Conservation (phyloP, 1,140 invertebrate genomes). For the Trinorchestia longiramus region DNA sequence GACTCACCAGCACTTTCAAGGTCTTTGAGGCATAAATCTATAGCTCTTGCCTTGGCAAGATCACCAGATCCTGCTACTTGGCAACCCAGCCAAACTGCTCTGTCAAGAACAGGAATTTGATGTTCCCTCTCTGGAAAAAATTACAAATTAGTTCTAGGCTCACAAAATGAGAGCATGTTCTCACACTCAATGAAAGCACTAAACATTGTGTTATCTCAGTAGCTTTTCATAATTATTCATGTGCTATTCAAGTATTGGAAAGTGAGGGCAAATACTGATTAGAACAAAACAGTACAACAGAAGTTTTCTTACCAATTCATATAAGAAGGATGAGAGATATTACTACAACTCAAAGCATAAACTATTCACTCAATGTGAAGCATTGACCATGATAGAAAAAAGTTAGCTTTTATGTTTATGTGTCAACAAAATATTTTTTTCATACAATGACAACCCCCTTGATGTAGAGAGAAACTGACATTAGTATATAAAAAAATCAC, state of each 20-base stretch:
- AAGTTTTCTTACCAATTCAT: not conserved
- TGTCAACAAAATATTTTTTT: no score
- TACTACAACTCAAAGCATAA: not conserved
- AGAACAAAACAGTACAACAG: not conserved
- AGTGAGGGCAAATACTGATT: not conserved
- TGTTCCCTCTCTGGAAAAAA: slow-evolving; percentile 4
- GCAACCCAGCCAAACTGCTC: slow-evolving; percentile 12
- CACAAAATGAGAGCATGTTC: not conserved
- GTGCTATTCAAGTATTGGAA: not conserved
- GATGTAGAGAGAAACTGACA: no score
- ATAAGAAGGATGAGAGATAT: not conserved
- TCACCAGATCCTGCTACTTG: not conserved
- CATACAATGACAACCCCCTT: no score
- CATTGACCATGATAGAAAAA: no score
- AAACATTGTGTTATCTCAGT: not conserved
- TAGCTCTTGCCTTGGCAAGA: not conserved
- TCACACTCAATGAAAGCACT: not conserved
- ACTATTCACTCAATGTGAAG: no score
- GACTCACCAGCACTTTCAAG: slow-evolving; percentile 13
- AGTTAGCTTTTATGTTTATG: no score
- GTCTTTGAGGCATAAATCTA: not conserved
- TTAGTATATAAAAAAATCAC: no score
- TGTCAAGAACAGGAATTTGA: not conserved
- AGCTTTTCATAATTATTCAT: not conserved
- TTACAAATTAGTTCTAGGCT: not conserved